Evolutionary conservation across 2,888 invertebrate genomes (phyloP).

Genomic region (Parascotia fuliginaria): DNA sequence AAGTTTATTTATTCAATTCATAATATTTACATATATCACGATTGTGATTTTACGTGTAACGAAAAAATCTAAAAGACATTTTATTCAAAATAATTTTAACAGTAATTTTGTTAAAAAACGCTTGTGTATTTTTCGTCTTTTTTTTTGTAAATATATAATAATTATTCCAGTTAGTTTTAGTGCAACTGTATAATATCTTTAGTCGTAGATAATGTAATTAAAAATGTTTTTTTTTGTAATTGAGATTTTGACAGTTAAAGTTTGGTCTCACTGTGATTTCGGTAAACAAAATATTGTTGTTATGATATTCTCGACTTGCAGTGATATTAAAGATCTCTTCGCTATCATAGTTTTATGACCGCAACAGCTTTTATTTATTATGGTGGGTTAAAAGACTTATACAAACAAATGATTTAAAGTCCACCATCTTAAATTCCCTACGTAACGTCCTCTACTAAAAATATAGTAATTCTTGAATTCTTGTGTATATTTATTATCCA

Average conservation of each 20-base stretch:
- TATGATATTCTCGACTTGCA: conserved; percentile 13
- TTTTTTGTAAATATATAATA: conserved; percentile 78
- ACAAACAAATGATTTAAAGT: conserved; percentile 17
- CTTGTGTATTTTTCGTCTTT: conserved; percentile 61
- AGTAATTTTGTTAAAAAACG: conserved; percentile 40
- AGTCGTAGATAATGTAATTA: conserved; percentile 65
- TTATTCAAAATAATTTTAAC: conserved; percentile 31
- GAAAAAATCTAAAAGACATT: conserved; percentile 42
- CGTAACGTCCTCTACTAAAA: conserved; percentile 20
- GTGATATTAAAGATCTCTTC: conserved; percentile 20
- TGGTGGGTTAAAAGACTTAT: conserved; percentile 30
- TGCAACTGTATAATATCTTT: conserved; percentile 78
- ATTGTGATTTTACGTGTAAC: conserved; percentile 44
- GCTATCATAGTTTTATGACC: conserved; percentile 5
- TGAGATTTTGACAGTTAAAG: conserved; percentile 32
- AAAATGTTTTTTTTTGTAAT: conserved; percentile 56
- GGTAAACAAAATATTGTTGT: conserved; percentile 7
- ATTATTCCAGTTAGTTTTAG: conserved; percentile 81
- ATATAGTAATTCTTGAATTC: conserved; percentile 12
- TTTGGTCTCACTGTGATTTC: conserved; percentile 16
- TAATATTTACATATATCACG: conserved; percentile 33
- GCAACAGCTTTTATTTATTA: conserved; percentile 26
- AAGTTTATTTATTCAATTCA: conserved; percentile 42
- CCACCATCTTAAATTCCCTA: conserved; percentile 1
- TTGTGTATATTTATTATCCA: conserved; percentile 25